A percentile compares a stretch with the other conserved stretches of the same genome.
These are phyloP conservation scores for Myotis vivesi DNA, from an alignment of 2,797 vertebrate genomes.

Conservation along the genomic window DNA sequence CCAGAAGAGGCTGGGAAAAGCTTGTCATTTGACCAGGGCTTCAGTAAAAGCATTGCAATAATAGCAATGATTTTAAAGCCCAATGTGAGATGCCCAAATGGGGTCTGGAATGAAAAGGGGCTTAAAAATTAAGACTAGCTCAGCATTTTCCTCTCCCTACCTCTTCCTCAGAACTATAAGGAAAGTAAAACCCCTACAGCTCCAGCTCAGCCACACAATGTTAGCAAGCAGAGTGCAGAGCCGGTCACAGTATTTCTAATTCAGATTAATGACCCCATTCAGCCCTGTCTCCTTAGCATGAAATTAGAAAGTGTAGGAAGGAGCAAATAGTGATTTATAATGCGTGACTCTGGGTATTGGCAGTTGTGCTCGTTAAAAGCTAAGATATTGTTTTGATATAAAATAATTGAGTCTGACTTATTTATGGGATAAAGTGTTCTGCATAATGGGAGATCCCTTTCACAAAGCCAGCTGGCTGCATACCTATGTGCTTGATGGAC, in stretches of 20 bases:
- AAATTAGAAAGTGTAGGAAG: conserved; percentile 84
- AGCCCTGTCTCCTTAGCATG: conserved; percentile 84
- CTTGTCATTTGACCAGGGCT: neutral
- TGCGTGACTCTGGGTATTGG: conserved; percentile 73
- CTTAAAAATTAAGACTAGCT: neutral
- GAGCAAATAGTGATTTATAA: conserved; percentile 83
- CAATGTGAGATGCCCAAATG: neutral
- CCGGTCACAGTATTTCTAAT: conserved; percentile 84
- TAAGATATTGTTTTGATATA: conserved; percentile 83
- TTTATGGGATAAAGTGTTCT: conserved; percentile 68
- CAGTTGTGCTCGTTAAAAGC: conserved; percentile 82
- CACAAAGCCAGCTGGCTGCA: neutral
- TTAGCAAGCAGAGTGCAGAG: conserved; percentile 77
- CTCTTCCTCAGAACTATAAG: neutral
- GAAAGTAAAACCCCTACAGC: conserved; percentile 27
- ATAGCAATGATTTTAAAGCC: conserved; percentile 10
- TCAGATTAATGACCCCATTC: conserved; percentile 86
- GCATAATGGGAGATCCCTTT: neutral
- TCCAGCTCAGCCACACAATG: conserved; percentile 56
- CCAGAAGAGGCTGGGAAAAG: neutral
- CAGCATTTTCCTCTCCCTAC: neutral
- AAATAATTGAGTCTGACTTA: conserved; percentile 82
- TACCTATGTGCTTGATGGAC: neutral
- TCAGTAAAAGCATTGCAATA: neutral
- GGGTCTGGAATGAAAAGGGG: neutral